phyloP scores from a whole-genome alignment of 2,797 vertebrate species.

The Lacerta agilis region DNA sequence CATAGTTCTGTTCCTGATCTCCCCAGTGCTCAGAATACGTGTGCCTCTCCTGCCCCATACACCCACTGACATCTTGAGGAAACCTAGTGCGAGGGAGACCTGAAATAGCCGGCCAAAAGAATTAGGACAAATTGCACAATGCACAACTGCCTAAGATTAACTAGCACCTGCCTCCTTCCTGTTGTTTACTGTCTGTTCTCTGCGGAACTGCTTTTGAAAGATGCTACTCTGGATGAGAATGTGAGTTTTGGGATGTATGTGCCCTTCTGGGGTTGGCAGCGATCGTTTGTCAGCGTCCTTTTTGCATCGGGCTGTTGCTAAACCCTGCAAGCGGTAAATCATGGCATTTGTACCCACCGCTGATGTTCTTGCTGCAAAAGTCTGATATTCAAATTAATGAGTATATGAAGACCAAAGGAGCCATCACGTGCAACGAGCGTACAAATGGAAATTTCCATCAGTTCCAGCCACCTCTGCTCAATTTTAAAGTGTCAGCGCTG shows the following conservation, averaged over 20 bases:
- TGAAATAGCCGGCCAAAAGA: background rate
- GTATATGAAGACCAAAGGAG: constrained; percentile 23
- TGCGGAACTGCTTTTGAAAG: constrained; percentile 35
- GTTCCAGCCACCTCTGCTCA: constrained; percentile 12
- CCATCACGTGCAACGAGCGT: constrained; percentile 1
- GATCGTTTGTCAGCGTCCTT: constrained; percentile 52
- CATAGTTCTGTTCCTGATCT: background rate
- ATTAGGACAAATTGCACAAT: background rate
- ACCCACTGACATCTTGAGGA: background rate
- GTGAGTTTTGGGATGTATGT: background rate
- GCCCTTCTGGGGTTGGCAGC: constrained; percentile 42
- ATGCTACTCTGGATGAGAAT: constrained; percentile 23
- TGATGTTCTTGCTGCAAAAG: constrained; percentile 41
- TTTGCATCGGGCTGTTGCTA: constrained; percentile 48
- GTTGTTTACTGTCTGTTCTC: constrained; percentile 34
- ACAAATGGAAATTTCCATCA: constrained; percentile 13
- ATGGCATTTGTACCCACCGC: constrained; percentile 35
- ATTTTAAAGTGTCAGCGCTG: constrained; percentile 16
- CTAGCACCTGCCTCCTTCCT: constrained; percentile 12
- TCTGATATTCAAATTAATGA: constrained; percentile 17
- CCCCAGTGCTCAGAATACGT: background rate
- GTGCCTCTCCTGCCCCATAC: background rate
- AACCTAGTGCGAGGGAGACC: background rate
- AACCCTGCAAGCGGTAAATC: constrained; percentile 41
- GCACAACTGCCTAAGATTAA: background rate